Evolutionary conservation across 2,888 invertebrate species (phyloP), one percentile per base, ranked within the genome.

Genomic region (Dioctria rufipes): DNA sequence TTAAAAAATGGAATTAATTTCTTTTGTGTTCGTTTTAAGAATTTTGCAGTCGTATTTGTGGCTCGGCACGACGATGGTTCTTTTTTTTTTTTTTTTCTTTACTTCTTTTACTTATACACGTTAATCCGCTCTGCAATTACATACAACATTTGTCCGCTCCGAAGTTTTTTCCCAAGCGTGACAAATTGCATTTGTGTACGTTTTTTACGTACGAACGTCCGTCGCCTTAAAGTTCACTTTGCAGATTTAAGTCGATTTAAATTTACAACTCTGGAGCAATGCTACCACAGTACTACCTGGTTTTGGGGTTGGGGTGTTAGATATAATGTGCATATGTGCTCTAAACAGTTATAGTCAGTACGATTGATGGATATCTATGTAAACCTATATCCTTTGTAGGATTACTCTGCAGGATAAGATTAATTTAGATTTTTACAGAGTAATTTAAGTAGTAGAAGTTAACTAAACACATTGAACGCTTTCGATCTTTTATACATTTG

Each of bases 1-100:
- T 84, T 84, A 86, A 86, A 84, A 85, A 87, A 87, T 87, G 87
- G 87, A 87, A 87, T 88, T 88, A 88, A 87, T 88, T 87, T 88
- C 88, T 87, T 87, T 88, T 87, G 88, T 87, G 85, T 86, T 86
- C 84, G 85, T 85, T 85, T 84, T 84, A 85, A 84, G 84, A 85
- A 84, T 83, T 83, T 83, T 83, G 83, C 82, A 67, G 78, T 61
- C 73, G 78, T 80, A 73, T 80, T 81, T 75, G n/a, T 83, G 82
- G 80, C 81, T 63, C 60, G 80, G 49, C 42, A 58, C 61, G 42
- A 39, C 61, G 51, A 25, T 11, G 25, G 13, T 61, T 60, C 43
- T 42, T 40, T 54, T 60, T 61, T 42, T 40, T 54, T 49, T 25
- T 63, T 63, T 63, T 65, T 65, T 65, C 42, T 65, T 25, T 63